phyloP scores from a whole-genome alignment of 2,797 vertebrate genomes.

The Setipinna tenuifilis region DNA sequence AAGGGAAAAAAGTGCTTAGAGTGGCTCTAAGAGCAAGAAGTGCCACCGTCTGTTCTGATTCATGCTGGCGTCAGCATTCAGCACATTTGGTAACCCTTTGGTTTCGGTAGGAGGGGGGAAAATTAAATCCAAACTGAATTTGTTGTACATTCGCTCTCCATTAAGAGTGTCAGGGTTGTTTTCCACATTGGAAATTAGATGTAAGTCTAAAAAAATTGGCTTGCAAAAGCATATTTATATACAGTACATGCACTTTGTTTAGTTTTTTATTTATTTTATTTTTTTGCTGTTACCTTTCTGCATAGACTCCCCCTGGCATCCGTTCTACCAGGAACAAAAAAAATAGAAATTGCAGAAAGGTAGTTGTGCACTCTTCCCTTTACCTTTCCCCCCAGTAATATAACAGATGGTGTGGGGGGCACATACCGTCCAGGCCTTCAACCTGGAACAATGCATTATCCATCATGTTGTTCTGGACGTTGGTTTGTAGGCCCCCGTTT shows the following conservation, averaged over 20 bases:
- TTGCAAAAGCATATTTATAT: constrained; percentile 1
- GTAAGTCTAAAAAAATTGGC: not conserved
- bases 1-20: constrained; percentile 62
- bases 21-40: constrained; percentile 60
- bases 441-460: constrained; percentile 12
- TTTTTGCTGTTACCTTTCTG: not conserved
- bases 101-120: not conserved
- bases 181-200: not conserved
- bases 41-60: constrained; percentile 16
- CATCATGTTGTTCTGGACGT: not conserved
- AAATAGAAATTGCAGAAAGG: not conserved
- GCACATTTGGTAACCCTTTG: not conserved
- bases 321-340: not conserved
- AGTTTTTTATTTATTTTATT: too few relatives aligned
- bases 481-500: constrained; percentile 9
- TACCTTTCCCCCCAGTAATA: constrained; percentile 2
- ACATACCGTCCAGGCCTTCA: not conserved
- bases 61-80: not conserved
- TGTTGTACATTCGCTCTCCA: not conserved
- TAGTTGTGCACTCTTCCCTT: not conserved
- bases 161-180: not conserved
- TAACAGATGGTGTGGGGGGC: constrained; percentile 4
- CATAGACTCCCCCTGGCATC: not conserved
- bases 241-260: not conserved
- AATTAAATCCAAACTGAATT: constrained; percentile 7